Percentiles rank a stretch among this genome's conserved stretches.
phyloP scores from a whole-genome alignment of 2,113 vertebrate genomes.

The Camelus dromedarius region DNA sequence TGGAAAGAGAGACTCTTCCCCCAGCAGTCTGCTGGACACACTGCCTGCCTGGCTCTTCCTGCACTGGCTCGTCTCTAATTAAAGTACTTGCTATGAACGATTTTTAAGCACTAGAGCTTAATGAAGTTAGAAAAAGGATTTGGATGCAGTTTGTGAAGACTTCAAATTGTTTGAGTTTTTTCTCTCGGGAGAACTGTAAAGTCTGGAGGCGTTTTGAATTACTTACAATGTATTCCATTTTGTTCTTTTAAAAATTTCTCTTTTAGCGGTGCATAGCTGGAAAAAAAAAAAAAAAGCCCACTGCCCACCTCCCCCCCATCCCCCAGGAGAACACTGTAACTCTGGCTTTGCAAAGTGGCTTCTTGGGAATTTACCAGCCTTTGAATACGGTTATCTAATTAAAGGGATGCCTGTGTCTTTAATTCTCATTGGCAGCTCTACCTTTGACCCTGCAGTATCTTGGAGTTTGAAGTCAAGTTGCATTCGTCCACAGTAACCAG shows the following conservation, averaged over 20 bases:
- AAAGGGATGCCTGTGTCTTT: slow-evolving; percentile 86
- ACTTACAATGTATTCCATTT: slow-evolving; percentile 77
- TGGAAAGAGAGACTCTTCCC: slow-evolving; percentile 11
- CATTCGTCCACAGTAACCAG: slow-evolving; percentile 80
- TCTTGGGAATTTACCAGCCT: slow-evolving; percentile 87
- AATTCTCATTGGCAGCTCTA: slow-evolving; percentile 85
- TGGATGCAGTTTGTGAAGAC: slow-evolving; percentile 86
- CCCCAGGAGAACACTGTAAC: slow-evolving; percentile 66
- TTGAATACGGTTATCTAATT: slow-evolving; percentile 88
- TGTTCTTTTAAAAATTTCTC: slow-evolving; percentile 80
- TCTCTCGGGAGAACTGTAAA: slow-evolving; percentile 84
- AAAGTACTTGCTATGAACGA: slow-evolving; percentile 86
- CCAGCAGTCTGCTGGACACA: background rate
- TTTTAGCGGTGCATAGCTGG: slow-evolving; percentile 58
- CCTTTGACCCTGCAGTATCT: slow-evolving; percentile 84
- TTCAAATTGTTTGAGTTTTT: slow-evolving; percentile 82
- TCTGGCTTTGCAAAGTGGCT: slow-evolving; percentile 85
- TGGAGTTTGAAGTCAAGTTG: slow-evolving; percentile 82
- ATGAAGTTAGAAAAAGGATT: slow-evolving; percentile 88
- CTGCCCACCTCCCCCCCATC: background rate
- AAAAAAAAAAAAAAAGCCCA: slow-evolving; percentile 59
- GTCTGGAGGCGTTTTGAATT: slow-evolving; percentile 83
- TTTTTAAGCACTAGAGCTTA: slow-evolving; percentile 87
- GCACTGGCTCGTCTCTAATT: slow-evolving; percentile 83
- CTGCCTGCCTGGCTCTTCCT: slow-evolving; percentile 59